phyloP scores from a whole-genome alignment of 92 coral and sea anemone species.

The Palythoa grandiflora region DNA sequence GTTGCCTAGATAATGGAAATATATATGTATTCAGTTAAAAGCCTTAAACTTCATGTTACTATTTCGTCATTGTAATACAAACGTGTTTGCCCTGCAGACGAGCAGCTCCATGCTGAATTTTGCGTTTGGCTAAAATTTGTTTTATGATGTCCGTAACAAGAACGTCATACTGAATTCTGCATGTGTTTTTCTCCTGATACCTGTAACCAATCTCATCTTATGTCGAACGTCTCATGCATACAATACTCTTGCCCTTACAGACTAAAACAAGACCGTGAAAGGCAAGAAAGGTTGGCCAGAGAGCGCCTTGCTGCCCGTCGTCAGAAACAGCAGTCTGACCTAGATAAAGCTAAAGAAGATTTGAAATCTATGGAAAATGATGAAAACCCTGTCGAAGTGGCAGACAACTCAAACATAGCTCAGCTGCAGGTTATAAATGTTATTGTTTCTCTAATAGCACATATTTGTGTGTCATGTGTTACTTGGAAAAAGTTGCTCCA shows the following conservation, averaged over 20 bases:
- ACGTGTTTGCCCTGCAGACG: no score
- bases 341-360: conserved; percentile 76
- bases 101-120: no score
- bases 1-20: no score
- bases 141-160: no score
- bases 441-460: background rate
- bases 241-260: conserved; percentile 38
- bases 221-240: background rate
- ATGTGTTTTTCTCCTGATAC: no score
- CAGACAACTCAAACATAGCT: conserved; percentile 76
- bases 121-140: no score
- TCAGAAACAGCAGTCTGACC: conserved; percentile 76
- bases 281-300: conserved; percentile 87
- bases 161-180: no score
- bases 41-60: no score
- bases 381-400: conserved; percentile 59
- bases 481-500: no score
- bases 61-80: no score
- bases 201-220: background rate
- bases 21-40: no score
- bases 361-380: conserved; percentile 72
- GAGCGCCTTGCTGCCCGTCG: conserved; percentile 91
- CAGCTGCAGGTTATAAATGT: conserved; percentile 77
- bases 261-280: conserved; percentile 82
- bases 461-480: no score